Conservation (phyloP, 2,113 vertebrate genomes). For the Aptenodytes forsteri region DNA sequence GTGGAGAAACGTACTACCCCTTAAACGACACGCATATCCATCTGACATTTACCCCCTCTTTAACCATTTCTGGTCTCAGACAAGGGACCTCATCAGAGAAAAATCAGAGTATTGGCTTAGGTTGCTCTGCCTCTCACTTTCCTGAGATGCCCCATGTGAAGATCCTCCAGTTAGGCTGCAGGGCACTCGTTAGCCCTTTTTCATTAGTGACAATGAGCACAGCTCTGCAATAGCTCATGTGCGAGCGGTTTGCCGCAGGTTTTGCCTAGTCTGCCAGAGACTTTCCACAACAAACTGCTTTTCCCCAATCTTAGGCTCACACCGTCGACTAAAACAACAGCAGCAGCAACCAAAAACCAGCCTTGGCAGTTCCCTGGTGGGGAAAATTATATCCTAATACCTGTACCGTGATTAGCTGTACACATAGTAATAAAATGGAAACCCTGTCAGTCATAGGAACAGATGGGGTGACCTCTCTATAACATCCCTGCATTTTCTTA, state of each 20-base stretch:
- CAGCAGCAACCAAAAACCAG: neutral
- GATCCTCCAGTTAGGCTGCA: neutral
- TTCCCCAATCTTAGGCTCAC: neutral
- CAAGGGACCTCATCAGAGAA: neutral
- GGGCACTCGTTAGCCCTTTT: neutral
- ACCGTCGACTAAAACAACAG: neutral
- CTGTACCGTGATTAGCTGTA: neutral
- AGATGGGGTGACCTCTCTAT: neutral
- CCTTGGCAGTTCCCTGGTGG: neutral
- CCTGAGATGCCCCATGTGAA: neutral
- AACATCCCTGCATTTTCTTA: neutral
- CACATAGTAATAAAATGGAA: neutral
- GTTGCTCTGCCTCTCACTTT: neutral
- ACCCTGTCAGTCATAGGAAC: neutral
- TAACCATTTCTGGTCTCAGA: neutral
- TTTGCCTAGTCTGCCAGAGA: neutral
- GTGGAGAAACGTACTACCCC: neutral
- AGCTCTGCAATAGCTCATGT: fast-evolving
- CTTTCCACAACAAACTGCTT: neutral
- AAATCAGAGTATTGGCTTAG: neutral
- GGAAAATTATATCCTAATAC: neutral
- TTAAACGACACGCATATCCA: fast-evolving
- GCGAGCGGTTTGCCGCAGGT: neutral
- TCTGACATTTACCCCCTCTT: neutral
- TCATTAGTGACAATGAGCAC: neutral